Conservation (phyloP, 2,888 invertebrate species). For the Eilema depressum region DNA sequence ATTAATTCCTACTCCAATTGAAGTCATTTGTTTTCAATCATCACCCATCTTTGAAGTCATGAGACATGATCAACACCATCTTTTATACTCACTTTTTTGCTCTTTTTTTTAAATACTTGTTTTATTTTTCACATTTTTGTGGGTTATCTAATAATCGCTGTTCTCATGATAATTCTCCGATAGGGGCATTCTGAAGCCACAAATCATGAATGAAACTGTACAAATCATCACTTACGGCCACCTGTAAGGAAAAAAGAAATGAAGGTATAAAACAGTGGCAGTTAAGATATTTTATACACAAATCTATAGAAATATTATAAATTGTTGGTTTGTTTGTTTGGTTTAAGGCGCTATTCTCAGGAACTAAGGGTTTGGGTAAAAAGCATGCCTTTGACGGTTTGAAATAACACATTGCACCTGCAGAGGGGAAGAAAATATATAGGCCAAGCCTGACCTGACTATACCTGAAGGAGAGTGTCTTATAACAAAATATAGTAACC, state of each 20-base stretch:
- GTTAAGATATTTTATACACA: not conserved
- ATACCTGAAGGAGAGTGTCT: too few relatives aligned
- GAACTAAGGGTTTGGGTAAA: too few relatives aligned
- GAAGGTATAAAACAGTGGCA: not conserved
- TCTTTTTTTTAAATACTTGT: constrained; percentile 20
- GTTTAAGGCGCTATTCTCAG: too few relatives aligned
- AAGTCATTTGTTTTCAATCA: not conserved
- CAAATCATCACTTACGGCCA: constrained; percentile 96
- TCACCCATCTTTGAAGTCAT: not conserved
- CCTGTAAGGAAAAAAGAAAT: constrained; percentile 82
- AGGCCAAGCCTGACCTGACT: too few relatives aligned
- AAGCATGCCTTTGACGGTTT: too few relatives aligned
- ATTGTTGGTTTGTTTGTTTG: too few relatives aligned
- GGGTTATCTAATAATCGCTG: constrained; percentile 16
- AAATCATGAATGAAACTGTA: constrained; percentile 98
- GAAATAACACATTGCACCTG: too few relatives aligned
- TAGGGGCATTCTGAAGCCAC: constrained; percentile 99
- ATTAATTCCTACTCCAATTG: not conserved
- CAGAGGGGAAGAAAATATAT: too few relatives aligned
- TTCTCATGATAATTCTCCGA: constrained; percentile 96
- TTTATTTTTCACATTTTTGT: constrained; percentile 23
- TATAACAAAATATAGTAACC: too few relatives aligned
- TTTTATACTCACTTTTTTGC: constrained; percentile 34
- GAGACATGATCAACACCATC: constrained; percentile 13
- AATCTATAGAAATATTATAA: too few relatives aligned